Conservation (phyloP, 1,140 invertebrate species). For the Atta cephalotes region DNA sequence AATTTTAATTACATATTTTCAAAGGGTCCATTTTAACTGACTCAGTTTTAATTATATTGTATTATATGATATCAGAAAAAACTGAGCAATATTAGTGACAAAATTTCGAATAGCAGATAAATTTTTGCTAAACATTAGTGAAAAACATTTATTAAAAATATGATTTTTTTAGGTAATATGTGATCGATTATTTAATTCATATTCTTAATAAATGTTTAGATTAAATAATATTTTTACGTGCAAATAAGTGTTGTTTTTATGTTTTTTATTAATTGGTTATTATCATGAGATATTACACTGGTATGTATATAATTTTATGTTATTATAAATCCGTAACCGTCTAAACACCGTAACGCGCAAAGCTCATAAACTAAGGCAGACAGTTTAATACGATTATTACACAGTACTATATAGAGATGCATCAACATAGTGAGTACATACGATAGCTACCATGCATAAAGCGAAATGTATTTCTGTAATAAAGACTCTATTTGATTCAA, state of each 20-base stretch:
- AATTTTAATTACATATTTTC: constrained; percentile 2
- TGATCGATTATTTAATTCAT: neutral
- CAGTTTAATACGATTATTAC: constrained; percentile 48
- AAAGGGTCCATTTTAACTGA: neutral
- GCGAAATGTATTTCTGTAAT: constrained; percentile 1
- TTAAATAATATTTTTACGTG: neutral
- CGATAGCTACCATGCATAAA: neutral
- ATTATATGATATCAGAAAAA: neutral
- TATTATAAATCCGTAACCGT: neutral
- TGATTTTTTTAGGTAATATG: constrained; percentile 11
- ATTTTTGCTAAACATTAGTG: neutral
- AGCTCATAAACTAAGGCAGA: constrained; percentile 16
- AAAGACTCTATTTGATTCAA: neutral
- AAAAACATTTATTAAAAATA: neutral
- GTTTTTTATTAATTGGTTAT: constrained; percentile 1
- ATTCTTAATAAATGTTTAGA: too few relatives aligned
- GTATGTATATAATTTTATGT: neutral
- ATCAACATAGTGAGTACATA: neutral
- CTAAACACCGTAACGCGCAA: constrained; percentile 9
- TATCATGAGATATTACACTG: neutral
- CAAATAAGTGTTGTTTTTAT: neutral
- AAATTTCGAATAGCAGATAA: neutral
- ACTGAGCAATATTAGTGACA: neutral
- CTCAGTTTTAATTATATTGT: neutral
- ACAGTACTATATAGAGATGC: neutral